phyloP scores from a whole-genome alignment of 2,113 vertebrate genomes.

The Eudyptes chrysolophus region DNA sequence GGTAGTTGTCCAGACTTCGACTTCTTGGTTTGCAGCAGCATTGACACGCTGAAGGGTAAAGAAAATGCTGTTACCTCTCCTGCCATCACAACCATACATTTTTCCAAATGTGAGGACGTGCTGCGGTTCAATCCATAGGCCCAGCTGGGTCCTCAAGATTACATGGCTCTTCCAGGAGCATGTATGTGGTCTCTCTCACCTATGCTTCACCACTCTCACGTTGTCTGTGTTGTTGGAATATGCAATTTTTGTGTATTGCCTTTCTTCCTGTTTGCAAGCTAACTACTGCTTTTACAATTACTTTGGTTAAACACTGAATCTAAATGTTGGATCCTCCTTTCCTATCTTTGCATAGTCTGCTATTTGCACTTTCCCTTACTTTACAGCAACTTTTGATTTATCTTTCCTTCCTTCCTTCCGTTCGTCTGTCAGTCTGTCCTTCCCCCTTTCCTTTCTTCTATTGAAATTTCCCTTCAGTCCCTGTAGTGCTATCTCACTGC shows the following conservation, averaged over 20 bases:
- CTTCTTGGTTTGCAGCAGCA: background rate
- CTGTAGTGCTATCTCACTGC: background rate
- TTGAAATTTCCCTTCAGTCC: background rate
- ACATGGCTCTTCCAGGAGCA: background rate
- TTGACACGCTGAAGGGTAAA: accelerated
- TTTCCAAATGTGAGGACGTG: background rate
- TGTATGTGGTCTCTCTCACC: background rate
- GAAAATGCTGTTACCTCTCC: background rate
- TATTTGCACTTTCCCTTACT: background rate
- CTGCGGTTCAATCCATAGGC: background rate
- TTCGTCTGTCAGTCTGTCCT: background rate
- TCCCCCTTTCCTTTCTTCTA: background rate
- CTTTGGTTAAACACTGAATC: background rate
- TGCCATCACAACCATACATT: accelerated
- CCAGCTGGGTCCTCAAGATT: background rate
- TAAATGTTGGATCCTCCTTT: background rate
- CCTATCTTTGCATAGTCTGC: background rate
- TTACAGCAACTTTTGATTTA: background rate
- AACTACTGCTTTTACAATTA: background rate
- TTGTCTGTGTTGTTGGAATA: background rate
- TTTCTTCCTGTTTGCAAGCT: background rate
- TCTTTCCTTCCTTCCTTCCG: background rate
- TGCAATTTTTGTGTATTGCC: background rate
- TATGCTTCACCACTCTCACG: background rate
- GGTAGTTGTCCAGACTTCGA: background rate